Conservation (phyloP, 2,113 vertebrate species). For the Phalacrocorax carbo region DNA sequence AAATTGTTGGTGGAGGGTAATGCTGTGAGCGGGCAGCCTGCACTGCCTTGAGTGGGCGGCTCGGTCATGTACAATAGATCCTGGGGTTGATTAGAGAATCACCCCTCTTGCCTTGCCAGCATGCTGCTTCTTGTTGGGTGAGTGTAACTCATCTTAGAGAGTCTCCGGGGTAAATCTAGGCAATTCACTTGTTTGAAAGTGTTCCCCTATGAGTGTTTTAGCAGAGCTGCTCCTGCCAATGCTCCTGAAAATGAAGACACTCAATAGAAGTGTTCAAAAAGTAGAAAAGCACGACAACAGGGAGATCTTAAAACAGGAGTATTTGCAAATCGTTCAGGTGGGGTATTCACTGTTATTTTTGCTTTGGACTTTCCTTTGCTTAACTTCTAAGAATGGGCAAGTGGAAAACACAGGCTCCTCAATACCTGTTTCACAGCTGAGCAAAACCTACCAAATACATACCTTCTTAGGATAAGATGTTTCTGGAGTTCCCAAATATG, state of each 20-base stretch:
- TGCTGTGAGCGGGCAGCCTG: too few species aligned
- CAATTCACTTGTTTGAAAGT: not conserved
- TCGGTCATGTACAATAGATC: rapidly evolving
- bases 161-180: not conserved
- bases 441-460: not conserved
- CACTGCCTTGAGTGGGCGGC: not conserved
- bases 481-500: not conserved
- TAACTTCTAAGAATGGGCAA: not conserved
- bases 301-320: not conserved
- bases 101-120: not conserved
- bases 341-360: not conserved
- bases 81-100: not conserved
- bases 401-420: not conserved
- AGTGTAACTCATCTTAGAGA: not conserved
- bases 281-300: not conserved
- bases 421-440: not conserved
- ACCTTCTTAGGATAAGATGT: not conserved
- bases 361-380: not conserved
- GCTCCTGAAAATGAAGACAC: not conserved
- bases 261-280: not conserved
- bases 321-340: not conserved
- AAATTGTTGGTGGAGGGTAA: not conserved
- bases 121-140: not conserved
- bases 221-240: not conserved
- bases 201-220: not conserved